These are phyloP conservation scores for Pherbina coryleti DNA, from an alignment of 2,888 invertebrate species.

Conservation along the genomic window DNA sequence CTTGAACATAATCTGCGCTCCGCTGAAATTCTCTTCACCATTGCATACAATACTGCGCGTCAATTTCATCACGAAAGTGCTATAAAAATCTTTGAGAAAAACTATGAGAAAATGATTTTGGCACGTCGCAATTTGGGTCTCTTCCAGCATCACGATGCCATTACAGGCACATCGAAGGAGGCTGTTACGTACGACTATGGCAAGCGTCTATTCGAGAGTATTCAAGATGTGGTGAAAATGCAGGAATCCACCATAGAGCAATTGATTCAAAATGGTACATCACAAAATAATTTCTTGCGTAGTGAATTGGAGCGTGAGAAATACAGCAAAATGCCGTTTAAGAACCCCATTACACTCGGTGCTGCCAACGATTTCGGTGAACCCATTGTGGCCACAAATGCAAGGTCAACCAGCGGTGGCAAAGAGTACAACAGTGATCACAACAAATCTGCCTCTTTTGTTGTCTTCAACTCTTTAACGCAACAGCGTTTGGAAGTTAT, in stretches of 20 bases:
- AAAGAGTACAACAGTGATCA: constrained; percentile 56
- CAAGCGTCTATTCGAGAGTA: constrained; percentile 84
- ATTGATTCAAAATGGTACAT: constrained; percentile 68
- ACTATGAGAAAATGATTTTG: constrained; percentile 83
- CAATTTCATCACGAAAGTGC: constrained; percentile 72
- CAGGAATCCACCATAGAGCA: constrained; percentile 81
- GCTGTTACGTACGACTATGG: constrained; percentile 96
- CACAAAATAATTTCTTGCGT: constrained; percentile 71
- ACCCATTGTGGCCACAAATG: not conserved
- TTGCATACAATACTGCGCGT: constrained; percentile 82
- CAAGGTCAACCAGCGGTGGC: not conserved
- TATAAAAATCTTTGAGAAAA: constrained; percentile 81
- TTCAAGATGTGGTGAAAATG: constrained; percentile 82
- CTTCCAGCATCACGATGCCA: constrained; percentile 98
- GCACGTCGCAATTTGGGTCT: constrained; percentile 88
- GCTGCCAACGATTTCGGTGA: constrained; percentile 6
- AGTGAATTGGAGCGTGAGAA: constrained; percentile 83
- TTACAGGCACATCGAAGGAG: constrained; percentile 94
- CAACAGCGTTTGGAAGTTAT: constrained; percentile 84
- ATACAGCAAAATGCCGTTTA: constrained; percentile 82
- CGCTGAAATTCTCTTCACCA: constrained; percentile 87
- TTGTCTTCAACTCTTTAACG: constrained; percentile 87
- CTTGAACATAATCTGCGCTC: constrained; percentile 85
- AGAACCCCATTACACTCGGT: constrained; percentile 76
- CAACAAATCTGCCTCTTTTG: constrained; percentile 72